Percentiles rank a stretch among this genome's conserved stretches.
Conservation (phyloP, 2,888 invertebrate genomes). For the Tethea ocularis region DNA sequence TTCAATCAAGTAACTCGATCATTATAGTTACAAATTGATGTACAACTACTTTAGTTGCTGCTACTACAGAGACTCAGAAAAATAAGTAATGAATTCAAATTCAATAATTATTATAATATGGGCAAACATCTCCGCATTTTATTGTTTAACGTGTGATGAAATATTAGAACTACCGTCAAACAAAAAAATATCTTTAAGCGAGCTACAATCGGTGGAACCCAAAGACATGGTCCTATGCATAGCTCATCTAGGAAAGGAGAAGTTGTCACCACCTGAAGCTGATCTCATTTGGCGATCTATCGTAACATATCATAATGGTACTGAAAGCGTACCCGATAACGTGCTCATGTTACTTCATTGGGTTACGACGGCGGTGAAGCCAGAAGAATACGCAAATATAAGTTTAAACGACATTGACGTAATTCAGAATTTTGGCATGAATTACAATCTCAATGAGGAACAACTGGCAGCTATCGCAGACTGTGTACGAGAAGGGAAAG, state of each 20-base stretch:
- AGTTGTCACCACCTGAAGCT: conserved; percentile 51
- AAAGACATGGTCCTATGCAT: conserved; percentile 65
- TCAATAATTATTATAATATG: conserved; percentile 12
- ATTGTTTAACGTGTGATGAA: conserved; percentile 52
- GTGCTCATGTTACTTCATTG: conserved; percentile 69
- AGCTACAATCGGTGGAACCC: conserved; percentile 51
- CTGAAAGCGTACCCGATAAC: conserved; percentile 68
- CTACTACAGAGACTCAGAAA: neutral
- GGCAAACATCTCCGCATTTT: conserved; percentile 17
- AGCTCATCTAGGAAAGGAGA: conserved; percentile 59
- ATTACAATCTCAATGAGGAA: conserved; percentile 64
- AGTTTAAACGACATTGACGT: conserved; percentile 80
- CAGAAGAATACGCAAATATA: conserved; percentile 77
- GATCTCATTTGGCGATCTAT: conserved; percentile 67
- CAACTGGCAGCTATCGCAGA: conserved; percentile 77
- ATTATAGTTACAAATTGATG: neutral
- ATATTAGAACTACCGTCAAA: conserved; percentile 48
- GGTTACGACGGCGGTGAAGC: conserved; percentile 73
- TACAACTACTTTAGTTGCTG: neutral
- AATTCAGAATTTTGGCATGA: conserved; percentile 80
- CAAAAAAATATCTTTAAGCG: conserved; percentile 38
- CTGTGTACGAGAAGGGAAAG: conserved; percentile 79
- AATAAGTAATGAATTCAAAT: conserved; percentile 12
- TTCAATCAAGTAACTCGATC: neutral
- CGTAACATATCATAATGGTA: conserved; percentile 54